Base-by-base conservation (phyloP, 2,888 invertebrate species). In the Harmothoe impar region DNA sequence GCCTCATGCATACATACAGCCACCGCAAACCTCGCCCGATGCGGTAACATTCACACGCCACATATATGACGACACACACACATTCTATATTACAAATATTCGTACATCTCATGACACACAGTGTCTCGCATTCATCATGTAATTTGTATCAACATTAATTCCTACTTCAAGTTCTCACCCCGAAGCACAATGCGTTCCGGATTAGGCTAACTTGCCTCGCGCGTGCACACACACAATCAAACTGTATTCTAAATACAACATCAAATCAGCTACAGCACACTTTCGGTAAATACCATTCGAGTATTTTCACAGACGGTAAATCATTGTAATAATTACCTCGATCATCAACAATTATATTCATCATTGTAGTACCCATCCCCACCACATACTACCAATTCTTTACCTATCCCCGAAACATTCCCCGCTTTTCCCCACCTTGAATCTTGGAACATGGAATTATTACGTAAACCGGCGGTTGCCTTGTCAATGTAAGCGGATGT, bases 201-300 rank as follows among this genome's bases (percentile, higher is more conserved):
- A 3, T n/a, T 62, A 62, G n/a, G 62, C n/a, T 10, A 43, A 43
- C 62, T 7, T 62, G n/a, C 23, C 62, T n/a, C 62, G 23, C 3
- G 62, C 62, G 62, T 62, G 62, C 12, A 20, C 62, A n/a, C 23
- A 7, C 77, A 31, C 33, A 29, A 31, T 81, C 0, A n/a, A 33
- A 15, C 35, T 43, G 33, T 81, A 81, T 81, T 81, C 81, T 81
- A 43, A 81, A 81, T 81, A 81, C 81, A 81, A 81, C 35, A 81
- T 77, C 31, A 25, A 81, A 43, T 43, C 43, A 81, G 33, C n/a
- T 81, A 81, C 81, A 81, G 81, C 81, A 81, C 81, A 81, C 81
- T 81, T 81, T 81, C 81, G 81, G 81, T 35, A 81, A 81, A 81
- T 81, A 81, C 81, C 81, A 81, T 81, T 81, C 81, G 81, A 81